A percentile compares a stretch with the other conserved stretches of the same genome.
Conservation (phyloP, 2,888 invertebrate genomes). For the Koerneria pararmatus region DNA sequence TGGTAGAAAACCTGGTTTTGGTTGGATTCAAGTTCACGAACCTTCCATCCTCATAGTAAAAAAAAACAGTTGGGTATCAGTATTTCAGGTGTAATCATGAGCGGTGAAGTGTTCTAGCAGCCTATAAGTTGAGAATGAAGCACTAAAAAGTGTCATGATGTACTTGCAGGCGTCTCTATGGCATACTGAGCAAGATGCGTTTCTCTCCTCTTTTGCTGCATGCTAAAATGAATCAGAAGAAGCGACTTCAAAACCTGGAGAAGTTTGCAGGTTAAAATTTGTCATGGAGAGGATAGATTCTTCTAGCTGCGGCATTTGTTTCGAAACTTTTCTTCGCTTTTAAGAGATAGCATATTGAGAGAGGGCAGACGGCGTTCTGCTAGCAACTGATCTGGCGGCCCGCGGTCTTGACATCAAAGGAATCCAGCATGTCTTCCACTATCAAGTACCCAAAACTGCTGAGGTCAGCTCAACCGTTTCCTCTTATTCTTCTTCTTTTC, state of each 20-base stretch:
- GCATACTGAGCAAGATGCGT: conserved; percentile 59
- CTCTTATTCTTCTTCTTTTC: neutral
- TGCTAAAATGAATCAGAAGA: conserved; percentile 82
- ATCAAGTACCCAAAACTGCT: conserved; percentile 87
- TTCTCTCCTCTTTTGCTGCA: conserved; percentile 65
- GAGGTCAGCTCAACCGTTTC: conserved; percentile 66
- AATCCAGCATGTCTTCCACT: conserved; percentile 91
- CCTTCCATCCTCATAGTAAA: no score
- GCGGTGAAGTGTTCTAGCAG: no score
- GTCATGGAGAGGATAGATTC: no score
- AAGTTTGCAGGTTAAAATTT: conserved; percentile 67
- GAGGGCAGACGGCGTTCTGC: conserved; percentile 72
- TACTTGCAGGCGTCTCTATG: conserved; percentile 71
- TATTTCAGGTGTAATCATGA: no score
- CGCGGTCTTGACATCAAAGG: conserved; percentile 89
- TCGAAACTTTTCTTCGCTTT: neutral
- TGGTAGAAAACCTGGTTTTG: neutral
- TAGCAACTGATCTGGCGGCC: conserved; percentile 92
- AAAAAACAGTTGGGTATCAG: no score
- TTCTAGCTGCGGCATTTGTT: neutral
- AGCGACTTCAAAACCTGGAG: conserved; percentile 87
- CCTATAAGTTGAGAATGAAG: no score
- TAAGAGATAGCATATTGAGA: conserved; percentile 37
- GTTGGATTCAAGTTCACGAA: neutral
- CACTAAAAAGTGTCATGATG: no score